These are phyloP conservation scores for Ceratina japonica DNA, from an alignment of 1,140 invertebrate species.

Conservation along the genomic window DNA sequence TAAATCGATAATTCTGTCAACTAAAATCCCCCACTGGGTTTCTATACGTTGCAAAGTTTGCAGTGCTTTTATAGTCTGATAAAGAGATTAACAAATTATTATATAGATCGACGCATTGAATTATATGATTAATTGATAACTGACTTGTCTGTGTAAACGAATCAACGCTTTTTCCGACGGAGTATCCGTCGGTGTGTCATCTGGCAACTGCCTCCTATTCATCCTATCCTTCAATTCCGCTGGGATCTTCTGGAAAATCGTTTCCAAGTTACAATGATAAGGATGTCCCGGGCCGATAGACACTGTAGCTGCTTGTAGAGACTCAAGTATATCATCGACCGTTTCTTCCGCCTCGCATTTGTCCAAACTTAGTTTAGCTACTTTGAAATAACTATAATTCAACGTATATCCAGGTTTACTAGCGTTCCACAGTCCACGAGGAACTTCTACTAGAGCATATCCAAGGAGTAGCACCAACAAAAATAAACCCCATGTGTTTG, in stretches of 20 bases:
- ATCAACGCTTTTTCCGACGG: conserved; percentile 91
- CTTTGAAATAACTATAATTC: conserved; percentile 96
- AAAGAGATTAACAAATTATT: conserved; percentile 42
- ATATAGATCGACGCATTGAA: neutral
- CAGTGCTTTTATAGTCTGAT: conserved; percentile 90
- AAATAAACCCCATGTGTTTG: conserved; percentile 99
- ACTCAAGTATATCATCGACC: conserved; percentile 96
- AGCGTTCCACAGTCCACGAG: conserved; percentile 92
- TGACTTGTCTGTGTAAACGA: conserved; percentile 87
- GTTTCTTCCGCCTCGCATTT: conserved; percentile 98
- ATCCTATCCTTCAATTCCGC: conserved; percentile 87
- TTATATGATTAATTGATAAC: neutral
- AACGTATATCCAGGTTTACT: conserved; percentile 90
- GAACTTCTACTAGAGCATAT: conserved; percentile 98
- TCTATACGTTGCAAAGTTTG: conserved; percentile 94
- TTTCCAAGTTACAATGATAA: conserved; percentile 87
- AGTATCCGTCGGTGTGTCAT: conserved; percentile 84
- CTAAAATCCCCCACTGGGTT: conserved; percentile 93
- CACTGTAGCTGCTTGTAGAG: conserved; percentile 85
- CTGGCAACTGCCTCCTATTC: conserved; percentile 82
- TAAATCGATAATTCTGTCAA: conserved; percentile 88
- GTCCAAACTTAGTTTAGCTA: conserved; percentile 97
- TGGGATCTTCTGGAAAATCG: conserved; percentile 93
- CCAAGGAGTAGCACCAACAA: conserved; percentile 96
- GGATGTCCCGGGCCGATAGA: conserved; percentile 85